Conservation (phyloP, 2,113 vertebrate genomes). For the Dunckerocampus dactyliophorus region DNA sequence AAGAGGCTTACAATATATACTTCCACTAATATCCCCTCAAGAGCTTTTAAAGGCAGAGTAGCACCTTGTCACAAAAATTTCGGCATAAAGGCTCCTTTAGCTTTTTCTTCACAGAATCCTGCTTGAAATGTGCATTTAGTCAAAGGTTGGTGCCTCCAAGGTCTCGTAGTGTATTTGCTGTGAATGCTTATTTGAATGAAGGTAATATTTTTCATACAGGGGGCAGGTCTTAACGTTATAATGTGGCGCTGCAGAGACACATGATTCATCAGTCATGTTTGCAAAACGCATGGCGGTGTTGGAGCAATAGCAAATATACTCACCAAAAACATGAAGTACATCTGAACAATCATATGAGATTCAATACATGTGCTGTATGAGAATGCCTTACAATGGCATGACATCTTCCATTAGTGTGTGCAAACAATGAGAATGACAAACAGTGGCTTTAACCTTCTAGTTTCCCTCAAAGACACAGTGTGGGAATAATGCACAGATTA, state of each 20-base stretch:
- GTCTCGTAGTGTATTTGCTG: neutral
- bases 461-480: slow-evolving; percentile 9
- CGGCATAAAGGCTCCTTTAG: neutral
- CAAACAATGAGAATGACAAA: slow-evolving; percentile 30
- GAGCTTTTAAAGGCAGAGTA: slow-evolving; percentile 17
- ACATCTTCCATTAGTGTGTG: too few relatives aligned
- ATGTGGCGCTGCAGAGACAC: slow-evolving; percentile 11
- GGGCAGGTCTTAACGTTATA: slow-evolving; percentile 34
- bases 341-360: neutral
- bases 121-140: slow-evolving; percentile 38
- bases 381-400: neutral
- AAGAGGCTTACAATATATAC: neutral
- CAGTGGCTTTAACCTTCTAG: slow-evolving; percentile 25
- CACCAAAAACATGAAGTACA: too few relatives aligned
- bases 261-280: too few relatives aligned
- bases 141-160: slow-evolving; percentile 24
- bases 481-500: slow-evolving; percentile 49
- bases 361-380: neutral
- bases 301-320: too few relatives aligned
- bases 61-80: slow-evolving; percentile 13
- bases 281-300: too few relatives aligned
- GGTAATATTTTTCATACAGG: slow-evolving; percentile 35
- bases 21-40: slow-evolving; percentile 21
- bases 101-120: slow-evolving; percentile 13
- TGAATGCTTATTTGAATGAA: slow-evolving; percentile 31